Percentiles rank a stretch among this genome's conserved stretches.
Conservation (phyloP, 53 echinoderm and acorn worm species). For the Hippasteria phrygiana region DNA sequence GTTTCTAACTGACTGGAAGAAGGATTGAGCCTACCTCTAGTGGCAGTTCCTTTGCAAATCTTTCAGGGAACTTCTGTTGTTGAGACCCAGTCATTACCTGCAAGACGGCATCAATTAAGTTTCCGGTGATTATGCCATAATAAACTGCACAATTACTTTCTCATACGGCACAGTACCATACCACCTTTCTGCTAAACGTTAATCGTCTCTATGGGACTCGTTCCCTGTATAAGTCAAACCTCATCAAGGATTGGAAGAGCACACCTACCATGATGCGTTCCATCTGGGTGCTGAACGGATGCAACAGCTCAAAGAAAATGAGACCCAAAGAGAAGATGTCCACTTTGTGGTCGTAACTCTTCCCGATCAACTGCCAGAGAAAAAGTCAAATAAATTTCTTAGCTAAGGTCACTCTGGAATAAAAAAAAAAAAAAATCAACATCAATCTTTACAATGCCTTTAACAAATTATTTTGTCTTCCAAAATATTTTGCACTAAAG, state of each 20-base stretch:
- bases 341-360: slow-evolving; percentile 96
- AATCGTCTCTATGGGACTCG: neutral
- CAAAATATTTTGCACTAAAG: neutral
- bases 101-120: neutral
- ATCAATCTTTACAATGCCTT: neutral
- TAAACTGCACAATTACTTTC: no score
- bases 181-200: no score
- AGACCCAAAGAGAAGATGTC: slow-evolving; percentile 96
- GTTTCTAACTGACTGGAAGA: neutral
- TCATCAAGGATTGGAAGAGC: neutral
- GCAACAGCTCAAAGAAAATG: slow-evolving; percentile 90
- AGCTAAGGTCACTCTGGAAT: no score
- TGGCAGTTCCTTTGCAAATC: slow-evolving; percentile 82
- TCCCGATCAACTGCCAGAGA: slow-evolving; percentile 78
- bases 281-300: slow-evolving; percentile 95
- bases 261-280: slow-evolving; percentile 86
- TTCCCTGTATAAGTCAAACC: neutral
- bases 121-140: no score
- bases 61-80: slow-evolving; percentile 75
- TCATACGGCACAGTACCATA: no score
- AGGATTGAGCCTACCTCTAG: slow-evolving; percentile 77
- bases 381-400: neutral
- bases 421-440: no score
- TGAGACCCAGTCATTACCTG: slow-evolving; percentile 84
- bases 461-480: no score